These are phyloP conservation scores for Dipodomys merriami DNA, from an alignment of 2,113 vertebrate genomes.

Conservation along the genomic window DNA sequence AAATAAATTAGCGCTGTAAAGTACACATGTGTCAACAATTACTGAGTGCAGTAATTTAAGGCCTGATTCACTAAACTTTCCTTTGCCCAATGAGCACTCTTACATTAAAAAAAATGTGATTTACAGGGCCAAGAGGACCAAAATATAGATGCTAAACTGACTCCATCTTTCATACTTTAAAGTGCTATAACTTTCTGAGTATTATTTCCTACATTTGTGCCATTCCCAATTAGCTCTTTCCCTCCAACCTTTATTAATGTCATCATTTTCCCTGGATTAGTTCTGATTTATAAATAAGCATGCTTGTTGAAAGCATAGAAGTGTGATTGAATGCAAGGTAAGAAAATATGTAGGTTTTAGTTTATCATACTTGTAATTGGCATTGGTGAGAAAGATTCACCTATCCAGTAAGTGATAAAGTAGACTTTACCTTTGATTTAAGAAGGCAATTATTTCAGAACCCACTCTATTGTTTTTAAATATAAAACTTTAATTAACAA, in stretches of 20 bases:
- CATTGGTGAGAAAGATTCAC: slow-evolving; percentile 48
- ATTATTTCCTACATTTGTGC: slow-evolving; percentile 49
- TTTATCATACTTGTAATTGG: slow-evolving; percentile 57
- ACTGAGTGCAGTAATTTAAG: slow-evolving; percentile 78
- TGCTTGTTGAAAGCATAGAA: slow-evolving; percentile 73
- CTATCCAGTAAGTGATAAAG: neutral
- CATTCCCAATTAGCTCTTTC: slow-evolving; percentile 6
- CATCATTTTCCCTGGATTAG: slow-evolving; percentile 67
- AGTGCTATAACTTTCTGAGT: slow-evolving; percentile 25
- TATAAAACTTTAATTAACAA: slow-evolving; percentile 25
- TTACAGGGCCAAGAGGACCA: slow-evolving; percentile 34
- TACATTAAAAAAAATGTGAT: slow-evolving; percentile 48
- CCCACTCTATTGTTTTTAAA: slow-evolving; percentile 46
- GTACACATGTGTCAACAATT: slow-evolving; percentile 82
- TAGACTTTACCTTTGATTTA: slow-evolving; percentile 64
- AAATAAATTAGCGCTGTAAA: slow-evolving; percentile 82
- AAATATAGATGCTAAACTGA: slow-evolving; percentile 46
- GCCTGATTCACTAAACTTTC: slow-evolving; percentile 60
- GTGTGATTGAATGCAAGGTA: slow-evolving; percentile 68
- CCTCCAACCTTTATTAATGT: slow-evolving; percentile 61
- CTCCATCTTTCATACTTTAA: slow-evolving; percentile 58
- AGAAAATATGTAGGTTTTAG: slow-evolving; percentile 61
- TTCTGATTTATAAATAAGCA: slow-evolving; percentile 78
- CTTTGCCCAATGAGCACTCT: slow-evolving; percentile 64
- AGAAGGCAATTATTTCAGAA: slow-evolving; percentile 64